Conservation (phyloP, 2,113 vertebrate genomes). For the Bubo bubo region DNA sequence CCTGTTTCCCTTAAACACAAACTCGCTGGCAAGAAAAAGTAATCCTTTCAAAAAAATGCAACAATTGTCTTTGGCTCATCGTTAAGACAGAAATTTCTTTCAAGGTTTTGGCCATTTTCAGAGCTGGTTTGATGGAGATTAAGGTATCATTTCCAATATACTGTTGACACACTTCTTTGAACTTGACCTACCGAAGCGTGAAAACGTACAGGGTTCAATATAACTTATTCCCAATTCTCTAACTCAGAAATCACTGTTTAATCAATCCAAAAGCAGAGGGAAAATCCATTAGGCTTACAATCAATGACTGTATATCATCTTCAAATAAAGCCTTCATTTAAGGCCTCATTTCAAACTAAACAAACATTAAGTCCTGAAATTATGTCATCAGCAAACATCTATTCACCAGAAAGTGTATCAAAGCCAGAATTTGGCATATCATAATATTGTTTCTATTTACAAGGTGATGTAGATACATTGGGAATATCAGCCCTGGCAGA, state of each 20-base stretch:
- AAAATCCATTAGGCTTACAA: slow-evolving; percentile 11
- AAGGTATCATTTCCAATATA: not conserved
- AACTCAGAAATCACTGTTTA: slow-evolving; percentile 15
- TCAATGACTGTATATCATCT: not conserved
- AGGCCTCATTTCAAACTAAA: slow-evolving; percentile 20
- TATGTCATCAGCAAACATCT: not conserved
- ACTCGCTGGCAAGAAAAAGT: not conserved
- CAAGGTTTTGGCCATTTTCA: not conserved
- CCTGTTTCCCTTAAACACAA: not conserved
- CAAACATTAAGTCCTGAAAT: slow-evolving; percentile 5
- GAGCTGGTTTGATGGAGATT: not conserved
- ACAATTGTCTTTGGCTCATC: not conserved
- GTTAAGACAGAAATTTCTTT: not conserved
- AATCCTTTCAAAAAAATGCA: not conserved
- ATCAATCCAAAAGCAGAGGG: slow-evolving; percentile 23
- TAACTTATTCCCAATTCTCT: slow-evolving; percentile 8
- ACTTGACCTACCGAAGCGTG: not conserved
- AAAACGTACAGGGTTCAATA: not conserved
- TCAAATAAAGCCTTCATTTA: slow-evolving; percentile 21
- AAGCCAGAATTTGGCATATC: not conserved
- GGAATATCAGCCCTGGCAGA: not conserved
- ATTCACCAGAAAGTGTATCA: not conserved
- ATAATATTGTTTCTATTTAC: not conserved
- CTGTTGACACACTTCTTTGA: not conserved
- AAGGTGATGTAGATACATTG: not conserved